Percentiles rank a stretch among this genome's conserved stretches.
phyloP scores from a whole-genome alignment of 1,140 invertebrate genomes.

The Tetramorium alpestre region DNA sequence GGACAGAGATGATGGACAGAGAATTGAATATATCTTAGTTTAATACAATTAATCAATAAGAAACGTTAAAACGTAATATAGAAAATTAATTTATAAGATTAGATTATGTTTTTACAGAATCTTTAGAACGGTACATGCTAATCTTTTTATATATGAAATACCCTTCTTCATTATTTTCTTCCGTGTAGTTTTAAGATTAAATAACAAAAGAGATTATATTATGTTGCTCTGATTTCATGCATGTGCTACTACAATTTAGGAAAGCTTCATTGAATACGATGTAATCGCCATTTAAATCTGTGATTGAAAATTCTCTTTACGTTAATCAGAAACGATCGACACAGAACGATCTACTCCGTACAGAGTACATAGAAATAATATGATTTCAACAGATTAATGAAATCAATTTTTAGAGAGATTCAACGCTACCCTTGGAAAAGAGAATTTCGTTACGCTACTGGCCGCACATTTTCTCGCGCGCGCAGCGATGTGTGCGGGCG shows the following conservation, averaged over 20 bases:
- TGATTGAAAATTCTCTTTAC: neutral
- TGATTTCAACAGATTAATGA: neutral
- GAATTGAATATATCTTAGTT: neutral
- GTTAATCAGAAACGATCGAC: neutral
- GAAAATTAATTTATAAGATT: neutral
- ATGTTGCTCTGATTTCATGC: neutral
- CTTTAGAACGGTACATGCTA: neutral
- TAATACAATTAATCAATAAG: neutral
- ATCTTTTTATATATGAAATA: neutral
- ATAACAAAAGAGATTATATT: neutral
- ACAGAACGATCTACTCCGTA: neutral
- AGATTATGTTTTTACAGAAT: neutral
- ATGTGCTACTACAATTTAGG: neutral
- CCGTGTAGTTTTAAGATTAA: neutral
- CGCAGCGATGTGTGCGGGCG: constrained; percentile 48
- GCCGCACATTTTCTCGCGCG: constrained; percentile 64
- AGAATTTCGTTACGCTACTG: constrained; percentile 62
- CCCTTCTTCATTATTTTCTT: neutral
- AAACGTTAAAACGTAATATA: neutral
- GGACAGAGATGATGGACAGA: neutral
- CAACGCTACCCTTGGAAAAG: neutral
- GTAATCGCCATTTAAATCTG: neutral
- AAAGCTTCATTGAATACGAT: neutral
- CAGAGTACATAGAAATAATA: neutral
- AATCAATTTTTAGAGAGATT: neutral